Base-by-base conservation (phyloP, 2,113 vertebrate species). In the Coreoperca whiteheadi region DNA sequence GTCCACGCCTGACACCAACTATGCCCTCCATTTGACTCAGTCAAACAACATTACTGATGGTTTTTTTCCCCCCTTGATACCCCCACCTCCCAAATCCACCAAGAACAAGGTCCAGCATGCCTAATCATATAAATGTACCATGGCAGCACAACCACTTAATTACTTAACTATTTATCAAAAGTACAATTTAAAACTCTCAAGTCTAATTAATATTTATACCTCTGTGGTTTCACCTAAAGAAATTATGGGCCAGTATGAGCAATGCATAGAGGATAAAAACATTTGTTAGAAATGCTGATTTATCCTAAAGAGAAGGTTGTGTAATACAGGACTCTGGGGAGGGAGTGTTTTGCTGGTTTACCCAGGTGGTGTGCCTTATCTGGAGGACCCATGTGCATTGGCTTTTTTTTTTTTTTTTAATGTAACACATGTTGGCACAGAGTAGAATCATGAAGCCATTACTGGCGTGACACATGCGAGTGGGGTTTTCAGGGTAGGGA, bases 281-380 rank as follows among this genome's bases (percentile, higher is more conserved):
- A 21, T 51, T 63, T 71, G 61, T 51, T 71, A 71, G 50, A 68
- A 75, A 81, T 59, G 54, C 28, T 63, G 64, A 68, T 70, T 53
- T 78, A 34, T 50, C 65, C 74, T n/a, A 28, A 81, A 80, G 77
- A 79, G 61, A 65, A 34, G 37, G 71, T 79, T 84, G 28, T 77
- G 67, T 88, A 88, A 79, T 41, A 56, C 43, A 78, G 25, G 41
- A 53, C 85, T 90, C 79, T 74, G 23, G 84, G 80, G 89, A 91
- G 51, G 21, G 69, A 76, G 63, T 90, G 89, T 91, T 93, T 92
- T 89, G 76, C 85, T 90, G 80, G 73, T 84, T 86, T 68, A 41
- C 39, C 39, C 39, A 41, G 8, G 8, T 41, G 39, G 39, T 41
- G 39, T 41, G 32, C 10, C 77, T 81, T 72, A 79, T 87, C 82